Evolutionary conservation across 1,140 invertebrate genomes (phyloP).

Genomic region (Dufourea novaeangliae): DNA sequence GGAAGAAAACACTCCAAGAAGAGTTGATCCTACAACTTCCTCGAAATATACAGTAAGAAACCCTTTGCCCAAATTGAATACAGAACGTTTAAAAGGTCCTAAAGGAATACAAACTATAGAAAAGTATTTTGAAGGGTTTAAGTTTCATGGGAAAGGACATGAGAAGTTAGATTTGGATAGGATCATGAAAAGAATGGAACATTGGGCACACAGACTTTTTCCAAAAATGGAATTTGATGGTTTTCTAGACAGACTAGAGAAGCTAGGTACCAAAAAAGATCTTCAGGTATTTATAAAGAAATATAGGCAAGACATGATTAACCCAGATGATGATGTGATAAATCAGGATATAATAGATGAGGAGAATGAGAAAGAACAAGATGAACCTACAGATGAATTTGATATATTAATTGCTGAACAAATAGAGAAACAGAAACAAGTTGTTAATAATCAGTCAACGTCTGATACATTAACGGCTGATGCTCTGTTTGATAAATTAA

Average conservation of each 20-base stretch:
- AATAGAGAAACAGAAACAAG: conserved; percentile 63
- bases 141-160: conserved; percentile 92
- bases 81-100: conserved; percentile 86
- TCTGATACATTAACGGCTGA: conserved; percentile 2
- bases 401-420: conserved; percentile 82
- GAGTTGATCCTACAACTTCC: conserved; percentile 73
- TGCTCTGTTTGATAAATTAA: conserved; percentile 47
- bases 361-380: conserved; percentile 70
- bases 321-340: conserved; percentile 67
- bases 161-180: conserved; percentile 92
- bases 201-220: conserved; percentile 95
- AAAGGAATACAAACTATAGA: conserved; percentile 91
- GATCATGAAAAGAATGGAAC: conserved; percentile 91
- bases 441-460: conserved; percentile 37
- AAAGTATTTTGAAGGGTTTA: conserved; percentile 90
- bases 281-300: conserved; percentile 84
- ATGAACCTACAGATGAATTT: conserved; percentile 78
- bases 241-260: conserved; percentile 90
- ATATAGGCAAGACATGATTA: conserved; percentile 85
- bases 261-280: conserved; percentile 88
- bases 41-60: conserved; percentile 84
- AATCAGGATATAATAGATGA: conserved; percentile 61
- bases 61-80: conserved; percentile 87
- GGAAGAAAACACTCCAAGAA: conserved; percentile 32
- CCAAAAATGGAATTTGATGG: conserved; percentile 94